Conservation (phyloP, 2,797 vertebrate species). For the Coilia nasus region DNA sequence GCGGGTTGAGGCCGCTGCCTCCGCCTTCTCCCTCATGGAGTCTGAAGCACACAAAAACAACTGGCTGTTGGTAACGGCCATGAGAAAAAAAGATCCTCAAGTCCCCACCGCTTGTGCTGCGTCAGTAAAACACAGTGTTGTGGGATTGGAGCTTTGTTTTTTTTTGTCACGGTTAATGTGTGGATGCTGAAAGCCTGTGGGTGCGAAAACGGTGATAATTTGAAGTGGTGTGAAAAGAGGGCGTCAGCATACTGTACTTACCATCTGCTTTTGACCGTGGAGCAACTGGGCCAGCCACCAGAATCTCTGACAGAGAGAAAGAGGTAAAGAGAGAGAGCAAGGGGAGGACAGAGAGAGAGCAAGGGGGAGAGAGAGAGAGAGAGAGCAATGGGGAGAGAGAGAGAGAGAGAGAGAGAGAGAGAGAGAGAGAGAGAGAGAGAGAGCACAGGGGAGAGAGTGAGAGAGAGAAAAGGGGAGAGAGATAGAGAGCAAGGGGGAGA, state of each 20-base stretch:
- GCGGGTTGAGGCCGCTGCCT: conserved; percentile 50
- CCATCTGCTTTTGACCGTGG: conserved; percentile 66
- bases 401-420: conserved; percentile 48
- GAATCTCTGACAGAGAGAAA: conserved; percentile 60
- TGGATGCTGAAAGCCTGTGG: neutral
- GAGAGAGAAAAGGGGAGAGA: conserved; percentile 34
- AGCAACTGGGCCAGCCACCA: conserved; percentile 71
- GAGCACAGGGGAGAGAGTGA: neutral
- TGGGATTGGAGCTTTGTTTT: neutral
- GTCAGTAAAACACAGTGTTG: conserved; percentile 4
- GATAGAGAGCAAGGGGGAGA: conserved; percentile 30
- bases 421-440: conserved; percentile 43
- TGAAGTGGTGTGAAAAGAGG: conserved; percentile 7
- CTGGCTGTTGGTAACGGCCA: neutral
- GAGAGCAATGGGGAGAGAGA: neutral
- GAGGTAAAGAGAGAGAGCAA: neutral
- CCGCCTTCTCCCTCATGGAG: conserved; percentile 44
- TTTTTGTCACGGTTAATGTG: neutral
- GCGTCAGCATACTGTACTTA: conserved; percentile 53
- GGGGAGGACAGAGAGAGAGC: conserved; percentile 4
- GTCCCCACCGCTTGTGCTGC: neutral
- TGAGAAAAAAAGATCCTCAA: neutral
- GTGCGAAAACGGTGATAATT: neutral
- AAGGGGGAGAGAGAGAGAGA: conserved; percentile 36
- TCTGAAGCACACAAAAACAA: neutral